These are phyloP conservation scores for Dromius quadrimaculatus DNA, from an alignment of 2,888 invertebrate species.

Conservation along the genomic window DNA sequence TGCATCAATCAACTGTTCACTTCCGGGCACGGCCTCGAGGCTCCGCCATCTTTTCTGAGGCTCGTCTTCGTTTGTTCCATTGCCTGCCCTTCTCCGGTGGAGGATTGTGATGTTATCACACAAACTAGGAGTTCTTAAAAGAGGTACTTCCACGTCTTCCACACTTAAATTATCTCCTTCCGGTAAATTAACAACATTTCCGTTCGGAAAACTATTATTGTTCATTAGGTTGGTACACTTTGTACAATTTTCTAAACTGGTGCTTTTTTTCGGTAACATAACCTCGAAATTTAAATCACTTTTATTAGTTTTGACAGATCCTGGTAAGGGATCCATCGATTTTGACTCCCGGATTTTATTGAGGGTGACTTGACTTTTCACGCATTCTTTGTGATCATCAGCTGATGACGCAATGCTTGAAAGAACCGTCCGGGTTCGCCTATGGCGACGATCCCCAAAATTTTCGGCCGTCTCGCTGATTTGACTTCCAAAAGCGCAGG, in stretches of 20 bases:
- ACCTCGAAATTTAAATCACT: conserved; percentile 55
- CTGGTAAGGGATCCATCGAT: conserved; percentile 76
- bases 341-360: conserved; percentile 72
- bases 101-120: conserved; percentile 59
- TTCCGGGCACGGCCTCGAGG: conserved; percentile 75
- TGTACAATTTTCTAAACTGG: conserved; percentile 69
- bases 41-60: conserved; percentile 81
- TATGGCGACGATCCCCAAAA: conserved; percentile 56
- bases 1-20: conserved; percentile 61
- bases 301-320: conserved; percentile 54
- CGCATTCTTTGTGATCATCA: conserved; percentile 66
- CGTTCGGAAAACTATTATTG: conserved; percentile 71
- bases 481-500: conserved; percentile 63
- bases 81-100: conserved; percentile 61
- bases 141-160: conserved; percentile 66
- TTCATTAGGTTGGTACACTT: conserved; percentile 58
- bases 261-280: conserved; percentile 60
- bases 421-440: conserved; percentile 69
- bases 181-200: conserved; percentile 66
- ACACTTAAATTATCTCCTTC: conserved; percentile 60
- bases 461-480: conserved; percentile 60
- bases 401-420: conserved; percentile 77
- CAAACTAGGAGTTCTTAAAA: conserved; percentile 61
- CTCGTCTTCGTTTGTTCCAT: conserved; percentile 62
- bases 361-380: conserved; percentile 61